Evolutionary conservation across 2,888 invertebrate species (phyloP).

Genomic region (Fragum fragum): DNA sequence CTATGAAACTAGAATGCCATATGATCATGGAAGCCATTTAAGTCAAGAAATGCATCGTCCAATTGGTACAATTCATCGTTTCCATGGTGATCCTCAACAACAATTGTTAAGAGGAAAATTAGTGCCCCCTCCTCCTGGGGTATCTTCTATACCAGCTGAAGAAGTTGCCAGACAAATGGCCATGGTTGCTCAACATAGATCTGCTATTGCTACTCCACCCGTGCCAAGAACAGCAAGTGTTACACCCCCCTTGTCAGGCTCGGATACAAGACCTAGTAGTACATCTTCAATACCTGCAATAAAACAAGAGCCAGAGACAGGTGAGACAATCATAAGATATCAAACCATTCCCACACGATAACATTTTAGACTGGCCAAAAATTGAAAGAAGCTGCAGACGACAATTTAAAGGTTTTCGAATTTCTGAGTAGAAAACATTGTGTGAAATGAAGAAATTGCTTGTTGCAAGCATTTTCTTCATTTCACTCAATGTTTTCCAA

Average conservation of each 20-base stretch:
- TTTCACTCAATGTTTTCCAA: too few relatives aligned
- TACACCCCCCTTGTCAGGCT: slow-evolving; percentile 22
- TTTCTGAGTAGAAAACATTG: too few relatives aligned
- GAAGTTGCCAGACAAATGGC: slow-evolving; percentile 9
- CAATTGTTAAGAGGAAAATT: neutral
- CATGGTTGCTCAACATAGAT: neutral
- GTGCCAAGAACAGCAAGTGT: slow-evolving; percentile 6
- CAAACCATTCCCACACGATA: too few relatives aligned
- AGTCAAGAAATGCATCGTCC: slow-evolving; percentile 36
- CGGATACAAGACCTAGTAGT: slow-evolving; percentile 23
- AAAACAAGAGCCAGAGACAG: slow-evolving; percentile 61
- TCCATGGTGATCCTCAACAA: slow-evolving; percentile 21
- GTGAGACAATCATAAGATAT: neutral
- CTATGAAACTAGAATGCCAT: slow-evolving; percentile 56
- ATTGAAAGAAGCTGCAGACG: too few relatives aligned
- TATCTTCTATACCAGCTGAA: neutral
- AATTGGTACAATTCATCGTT: slow-evolving; percentile 3
- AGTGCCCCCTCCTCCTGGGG: neutral
- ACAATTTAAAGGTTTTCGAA: too few relatives aligned
- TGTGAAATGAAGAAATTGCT: too few relatives aligned
- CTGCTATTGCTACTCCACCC: neutral
- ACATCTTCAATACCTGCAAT: slow-evolving; percentile 18
- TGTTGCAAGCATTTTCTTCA: too few relatives aligned
- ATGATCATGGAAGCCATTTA: slow-evolving; percentile 36
- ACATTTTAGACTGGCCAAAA: too few relatives aligned